These are phyloP conservation scores for Protophormia terraenovae DNA, from an alignment of 2,888 invertebrate genomes.

Conservation along the genomic window DNA sequence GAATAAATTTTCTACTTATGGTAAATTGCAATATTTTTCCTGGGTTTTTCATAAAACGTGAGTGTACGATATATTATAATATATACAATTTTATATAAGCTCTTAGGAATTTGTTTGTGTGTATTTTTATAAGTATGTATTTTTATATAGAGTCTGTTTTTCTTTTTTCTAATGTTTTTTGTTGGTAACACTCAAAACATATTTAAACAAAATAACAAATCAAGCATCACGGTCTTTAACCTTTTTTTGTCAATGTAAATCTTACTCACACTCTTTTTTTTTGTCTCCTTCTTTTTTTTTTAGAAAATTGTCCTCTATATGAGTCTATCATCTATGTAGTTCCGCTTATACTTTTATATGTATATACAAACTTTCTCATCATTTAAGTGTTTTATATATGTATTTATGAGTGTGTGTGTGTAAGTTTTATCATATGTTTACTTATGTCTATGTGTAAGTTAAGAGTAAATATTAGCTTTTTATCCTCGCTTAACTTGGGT, in stretches of 20 bases:
- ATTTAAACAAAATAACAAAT: conserved; percentile 44
- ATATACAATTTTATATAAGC: too few relatives aligned
- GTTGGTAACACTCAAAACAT: conserved; percentile 1
- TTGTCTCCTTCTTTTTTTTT: not conserved
- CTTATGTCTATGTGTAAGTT: conserved; percentile 35
- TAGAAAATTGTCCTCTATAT: conserved; percentile 27
- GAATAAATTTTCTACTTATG: not conserved
- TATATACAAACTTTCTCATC: conserved; percentile 4
- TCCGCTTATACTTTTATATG: conserved; percentile 33
- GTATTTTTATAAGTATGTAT: not conserved
- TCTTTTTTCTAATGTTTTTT: not conserved
- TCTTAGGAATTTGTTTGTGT: too few relatives aligned
- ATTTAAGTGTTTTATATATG: not conserved
- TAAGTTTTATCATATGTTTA: not conserved
- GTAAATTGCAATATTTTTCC: not conserved
- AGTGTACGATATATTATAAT: too few relatives aligned
- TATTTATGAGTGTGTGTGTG: not conserved
- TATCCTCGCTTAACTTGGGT: conserved; percentile 58
- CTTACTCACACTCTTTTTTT: not conserved
- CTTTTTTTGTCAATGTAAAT: conserved; percentile 75
- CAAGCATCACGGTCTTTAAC: conserved; percentile 70
- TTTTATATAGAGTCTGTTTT: not conserved
- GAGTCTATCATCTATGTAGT: conserved; percentile 26
- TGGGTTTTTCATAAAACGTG: too few relatives aligned
- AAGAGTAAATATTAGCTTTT: conserved; percentile 66